Evolutionary conservation across 2,888 invertebrate genomes (phyloP), one percentile per base, ranked within the genome.

Genomic region (Trissoscelio sp.): DNA sequence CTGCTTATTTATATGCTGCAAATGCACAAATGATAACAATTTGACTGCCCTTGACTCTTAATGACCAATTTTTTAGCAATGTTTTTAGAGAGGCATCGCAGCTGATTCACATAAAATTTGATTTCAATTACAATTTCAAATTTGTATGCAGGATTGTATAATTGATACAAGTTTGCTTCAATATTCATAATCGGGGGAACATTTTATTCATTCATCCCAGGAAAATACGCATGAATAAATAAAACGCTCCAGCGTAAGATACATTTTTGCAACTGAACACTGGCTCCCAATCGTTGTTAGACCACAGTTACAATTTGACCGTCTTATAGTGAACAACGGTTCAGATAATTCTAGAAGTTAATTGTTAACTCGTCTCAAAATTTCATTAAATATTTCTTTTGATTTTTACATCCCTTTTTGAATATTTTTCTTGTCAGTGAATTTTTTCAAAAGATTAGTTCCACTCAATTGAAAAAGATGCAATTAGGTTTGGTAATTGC

Each of bases 301-400:
- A 53, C 60, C 9, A 64, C 81, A 81, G 81, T 82, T 55, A 44
- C 69, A 69, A 66, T 82, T 79, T 74, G 58, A 28, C 74, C 70
- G 74, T 82, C 79, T 70, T 53, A 60, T 74, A 74, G 79, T 82
- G 79, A 79, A 82, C 82, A 70, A 31, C 67, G 24, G 14, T 78
- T 69, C 55, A 60, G 60, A 73, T 73, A 58, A 55, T 0, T 20
- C 44, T 11, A 60, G 48, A 55, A 51, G 9, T 57, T 22, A 70
- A 51, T 69, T 48, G 34, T 44, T 4, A 31, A 57, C 57, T 69
- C 37, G 62, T 31, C 2, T 39, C 4, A 0, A 58, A 39, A 1
- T 58, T 34, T 11, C 5, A 42, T 14, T 42, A 14, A 24, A 24
- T 11, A 34, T 20, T 46, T 18, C 20, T 46, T 20, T 46, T n/a